Evolutionary conservation across 2,113 vertebrate genomes (phyloP), one percentile per base, ranked within the genome.

Genomic region (Lasiurus borealis): DNA sequence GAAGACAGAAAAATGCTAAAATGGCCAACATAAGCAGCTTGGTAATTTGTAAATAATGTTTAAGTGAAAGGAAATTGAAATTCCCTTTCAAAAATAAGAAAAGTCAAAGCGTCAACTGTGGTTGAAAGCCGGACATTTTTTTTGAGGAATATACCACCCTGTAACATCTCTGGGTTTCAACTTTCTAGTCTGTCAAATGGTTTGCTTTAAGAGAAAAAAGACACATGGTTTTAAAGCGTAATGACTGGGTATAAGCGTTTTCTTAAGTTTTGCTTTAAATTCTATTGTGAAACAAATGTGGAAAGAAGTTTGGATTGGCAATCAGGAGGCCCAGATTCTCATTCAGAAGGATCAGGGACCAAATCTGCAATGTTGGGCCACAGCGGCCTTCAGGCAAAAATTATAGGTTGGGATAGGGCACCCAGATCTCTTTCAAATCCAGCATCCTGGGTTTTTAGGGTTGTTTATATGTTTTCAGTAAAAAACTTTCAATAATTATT

Each of bases 351-450:
- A n/a, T 83, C 48, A 25, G 21, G 40, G 68, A 21, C 31, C n/a
- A 36, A 40, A 34, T 36, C 27, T 52, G 52, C 21, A 29, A 59
- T 27, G 3, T 73, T 59, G 44, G 21, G n/a, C 2, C 13, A 3
- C 11, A 46, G 27, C 2, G 29, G 59, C 34, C 66, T 76, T 34
- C 6, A 25, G 25, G 52, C 40, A n/a, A 57, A 57, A 57, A 48
- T 52, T n/a, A 78, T 8, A 85, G 23, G 46, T 4, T 69, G 5
- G 36, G 71, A 29, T 31, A 3, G 2, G 7, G 19, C 18, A 85
- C n/a, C 31, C 29, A 71, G 31, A 21, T 50, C 44, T 72, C 76
- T 94, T 91, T 91, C 84, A 91, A 93, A 78, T 69, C 10, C 36
- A 88, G 59, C 44, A 21, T 9, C 36, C 5, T 25, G 36, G 54